Base-by-base conservation (phyloP, 2,113 vertebrate genomes). In the Cochlearius cochlearius region DNA sequence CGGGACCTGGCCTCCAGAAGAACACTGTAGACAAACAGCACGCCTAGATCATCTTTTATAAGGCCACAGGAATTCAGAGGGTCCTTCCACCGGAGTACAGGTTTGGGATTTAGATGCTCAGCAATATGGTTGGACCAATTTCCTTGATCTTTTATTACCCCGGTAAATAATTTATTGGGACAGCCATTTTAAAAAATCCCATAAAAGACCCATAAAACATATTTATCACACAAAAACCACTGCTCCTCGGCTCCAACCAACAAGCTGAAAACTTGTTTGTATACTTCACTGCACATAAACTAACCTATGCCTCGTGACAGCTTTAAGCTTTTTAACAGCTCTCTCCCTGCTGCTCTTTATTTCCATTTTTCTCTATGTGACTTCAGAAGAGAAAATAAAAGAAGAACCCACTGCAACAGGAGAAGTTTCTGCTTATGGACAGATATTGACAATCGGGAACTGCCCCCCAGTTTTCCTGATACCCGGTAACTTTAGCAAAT, bases 191-290 rank as follows among this genome's bases (percentile, higher is more conserved):
- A 66, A 93, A 92, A 86, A 94, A 96, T 93, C 93, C 88, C 94
- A 96, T 97, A 97, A 97, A 98, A 97, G 94, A 92, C 88, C 81
- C 53, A 94, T 96, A 97, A 97, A 98, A 92, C 68, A 92, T 96
- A 96, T 97, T 97, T 97, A 97, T 96, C 92, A 85, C 95, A 78
- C 75, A 91, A 64, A 92, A 27, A 3, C 14, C 1, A 50, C 76
- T 0, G 2, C 43, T 93, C 36, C 81, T 79, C 5, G 19, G 88
- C 81, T 96, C 72, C 92, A 92, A 58, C 71, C 93, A 96, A 92
- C 86, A 97, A 66, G 87, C 92, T 96, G 92, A 93, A 94, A 95
- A 96, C 94, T 94, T 96, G 88, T 97, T 94, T 94, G 93, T 95
- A 84, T 94, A 94, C 95, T 97, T 88, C 94, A 81, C 92, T 90